Percentiles rank a stretch among this genome's conserved stretches.
Evolutionary conservation across 2,888 invertebrate species (phyloP).

Genomic region (Macaria liturata): DNA sequence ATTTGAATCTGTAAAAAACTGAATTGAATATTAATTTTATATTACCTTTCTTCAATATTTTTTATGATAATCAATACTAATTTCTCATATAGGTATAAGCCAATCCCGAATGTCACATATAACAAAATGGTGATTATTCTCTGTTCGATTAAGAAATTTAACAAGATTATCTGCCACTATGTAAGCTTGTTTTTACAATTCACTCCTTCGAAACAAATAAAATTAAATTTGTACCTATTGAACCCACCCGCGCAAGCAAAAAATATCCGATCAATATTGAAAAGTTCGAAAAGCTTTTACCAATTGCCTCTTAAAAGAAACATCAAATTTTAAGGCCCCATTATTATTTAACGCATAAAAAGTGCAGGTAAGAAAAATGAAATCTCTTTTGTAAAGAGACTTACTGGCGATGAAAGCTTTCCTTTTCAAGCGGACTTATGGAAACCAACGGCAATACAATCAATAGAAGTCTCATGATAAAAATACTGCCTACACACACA

Average conservation of each 20-base stretch:
- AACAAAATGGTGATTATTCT: too few relatives aligned
- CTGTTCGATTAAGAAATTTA: too few relatives aligned
- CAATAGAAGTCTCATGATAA: too few relatives aligned
- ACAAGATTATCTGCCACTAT: too few relatives aligned
- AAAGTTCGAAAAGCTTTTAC: conserved; percentile 25
- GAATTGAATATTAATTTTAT: too few relatives aligned
- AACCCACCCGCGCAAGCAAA: conserved; percentile 8
- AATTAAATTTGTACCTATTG: not conserved
- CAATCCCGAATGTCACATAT: too few relatives aligned
- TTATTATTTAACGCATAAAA: conserved; percentile 57
- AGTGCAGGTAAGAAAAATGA: conserved; percentile 55
- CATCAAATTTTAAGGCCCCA: conserved; percentile 30
- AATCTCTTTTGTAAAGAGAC: conserved; percentile 71
- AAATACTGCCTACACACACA: too few relatives aligned
- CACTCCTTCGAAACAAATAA: not conserved
- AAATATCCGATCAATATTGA: conserved; percentile 21
- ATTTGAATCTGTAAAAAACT: too few relatives aligned
- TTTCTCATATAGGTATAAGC: too few relatives aligned
- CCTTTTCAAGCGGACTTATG: conserved; percentile 61
- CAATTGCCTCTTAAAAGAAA: conserved; percentile 30
- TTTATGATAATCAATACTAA: too few relatives aligned
- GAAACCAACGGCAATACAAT: conserved; percentile 31
- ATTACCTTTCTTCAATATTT: too few relatives aligned
- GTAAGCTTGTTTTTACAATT: too few relatives aligned
- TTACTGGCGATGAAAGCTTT: conserved; percentile 71